Conservation (phyloP, 2,797 vertebrate genomes). For the Alectoris magna region DNA sequence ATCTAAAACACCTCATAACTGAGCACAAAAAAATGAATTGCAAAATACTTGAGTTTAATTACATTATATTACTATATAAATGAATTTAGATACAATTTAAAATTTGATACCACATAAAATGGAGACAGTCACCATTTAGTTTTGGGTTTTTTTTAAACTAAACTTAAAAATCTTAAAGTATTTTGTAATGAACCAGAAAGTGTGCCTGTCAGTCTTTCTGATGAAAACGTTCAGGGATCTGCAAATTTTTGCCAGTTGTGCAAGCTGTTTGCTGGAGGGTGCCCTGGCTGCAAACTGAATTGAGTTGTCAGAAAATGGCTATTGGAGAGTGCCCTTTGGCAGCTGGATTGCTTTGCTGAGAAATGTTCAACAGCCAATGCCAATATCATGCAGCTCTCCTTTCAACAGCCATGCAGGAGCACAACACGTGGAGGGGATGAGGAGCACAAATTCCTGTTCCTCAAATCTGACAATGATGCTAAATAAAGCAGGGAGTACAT, state of each 20-base stretch:
- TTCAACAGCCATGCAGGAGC: neutral
- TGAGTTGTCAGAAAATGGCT: neutral
- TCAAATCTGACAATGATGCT: neutral
- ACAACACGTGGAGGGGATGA: neutral
- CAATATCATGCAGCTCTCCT: neutral
- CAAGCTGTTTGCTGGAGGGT: neutral
- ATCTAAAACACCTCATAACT: neutral
- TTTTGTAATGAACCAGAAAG: neutral
- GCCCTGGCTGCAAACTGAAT: neutral
- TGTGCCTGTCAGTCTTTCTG: neutral
- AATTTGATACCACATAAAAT: neutral
- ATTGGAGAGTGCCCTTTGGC: neutral
- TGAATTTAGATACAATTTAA: neutral
- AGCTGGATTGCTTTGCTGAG: rapidly evolving
- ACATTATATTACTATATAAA: neutral
- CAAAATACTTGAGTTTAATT: neutral
- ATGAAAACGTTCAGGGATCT: neutral
- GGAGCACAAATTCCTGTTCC: neutral
- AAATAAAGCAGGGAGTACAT: neutral
- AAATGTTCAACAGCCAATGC: neutral
- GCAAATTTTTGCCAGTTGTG: neutral
- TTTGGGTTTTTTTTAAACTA: too few relatives aligned
- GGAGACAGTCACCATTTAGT: neutral
- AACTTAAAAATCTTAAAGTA: neutral
- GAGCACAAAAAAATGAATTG: neutral